Evolutionary conservation across 2,113 vertebrate genomes (phyloP).

Genomic region (Chrysochloris asiatica): DNA sequence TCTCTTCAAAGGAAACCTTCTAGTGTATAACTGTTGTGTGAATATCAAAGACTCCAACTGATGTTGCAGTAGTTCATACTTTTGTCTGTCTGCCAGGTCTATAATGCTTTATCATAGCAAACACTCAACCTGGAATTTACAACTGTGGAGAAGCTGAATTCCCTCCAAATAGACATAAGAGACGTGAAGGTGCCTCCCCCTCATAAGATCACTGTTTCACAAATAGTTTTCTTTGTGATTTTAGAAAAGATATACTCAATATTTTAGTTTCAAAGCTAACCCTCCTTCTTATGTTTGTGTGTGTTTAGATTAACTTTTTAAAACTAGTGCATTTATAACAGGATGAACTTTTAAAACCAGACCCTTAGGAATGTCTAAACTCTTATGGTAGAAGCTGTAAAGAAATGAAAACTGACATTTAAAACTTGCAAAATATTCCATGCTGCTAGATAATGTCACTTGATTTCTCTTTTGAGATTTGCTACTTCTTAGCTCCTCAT

Average conservation of each 20-base stretch:
- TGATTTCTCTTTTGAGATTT: slow-evolving; percentile 1
- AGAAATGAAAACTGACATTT: background rate
- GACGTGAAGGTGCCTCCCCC: background rate
- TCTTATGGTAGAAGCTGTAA: background rate
- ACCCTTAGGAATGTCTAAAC: slow-evolving; percentile 5
- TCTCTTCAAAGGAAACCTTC: slow-evolving; percentile 52
- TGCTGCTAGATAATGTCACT: background rate
- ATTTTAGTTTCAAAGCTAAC: slow-evolving; percentile 38
- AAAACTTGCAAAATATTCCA: background rate
- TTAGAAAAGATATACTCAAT: background rate
- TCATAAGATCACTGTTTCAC: slow-evolving; percentile 4
- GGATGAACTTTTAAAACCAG: background rate
- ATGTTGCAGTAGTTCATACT: slow-evolving; percentile 12
- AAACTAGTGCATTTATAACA: background rate
- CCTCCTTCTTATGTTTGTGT: background rate
- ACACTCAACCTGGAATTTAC: background rate
- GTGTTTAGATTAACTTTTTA: slow-evolving; percentile 8
- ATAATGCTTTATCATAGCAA: slow-evolving; percentile 52
- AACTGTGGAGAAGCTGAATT: background rate
- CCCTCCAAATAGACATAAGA: background rate
- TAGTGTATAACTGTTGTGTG: background rate
- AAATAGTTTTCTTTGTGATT: slow-evolving; percentile 29
- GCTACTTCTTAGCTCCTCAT: slow-evolving; percentile 1
- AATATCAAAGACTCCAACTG: slow-evolving; percentile 28
- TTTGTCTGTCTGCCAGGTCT: slow-evolving; percentile 38